These are phyloP conservation scores for Macroramphosus scolopax DNA, from an alignment of 2,797 vertebrate species.

Conservation along the genomic window DNA sequence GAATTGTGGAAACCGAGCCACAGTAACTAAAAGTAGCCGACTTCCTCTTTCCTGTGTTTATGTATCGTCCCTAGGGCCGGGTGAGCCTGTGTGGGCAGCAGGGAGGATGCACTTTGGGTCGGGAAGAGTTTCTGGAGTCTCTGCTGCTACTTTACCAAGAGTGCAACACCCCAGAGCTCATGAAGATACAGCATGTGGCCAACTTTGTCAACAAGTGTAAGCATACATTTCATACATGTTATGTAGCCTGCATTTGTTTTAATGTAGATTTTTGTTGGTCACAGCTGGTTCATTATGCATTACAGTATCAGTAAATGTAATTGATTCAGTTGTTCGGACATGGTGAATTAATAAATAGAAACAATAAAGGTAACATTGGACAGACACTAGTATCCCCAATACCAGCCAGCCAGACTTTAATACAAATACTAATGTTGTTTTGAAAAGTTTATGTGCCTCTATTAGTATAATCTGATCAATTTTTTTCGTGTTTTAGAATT, in stretches of 20 bases:
- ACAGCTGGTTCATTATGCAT: too few relatives aligned
- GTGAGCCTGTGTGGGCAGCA: conserved; percentile 71
- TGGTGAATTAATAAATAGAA: too few relatives aligned
- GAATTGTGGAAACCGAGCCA: background rate
- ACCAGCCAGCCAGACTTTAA: background rate
- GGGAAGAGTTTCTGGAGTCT: conserved; percentile 91
- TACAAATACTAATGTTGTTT: background rate
- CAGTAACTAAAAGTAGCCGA: conserved; percentile 1
- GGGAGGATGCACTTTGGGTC: conserved; percentile 83
- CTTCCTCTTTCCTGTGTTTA: conserved; percentile 31
- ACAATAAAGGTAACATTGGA: too few relatives aligned
- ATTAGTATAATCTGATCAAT: background rate
- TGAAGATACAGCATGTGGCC: conserved; percentile 89
- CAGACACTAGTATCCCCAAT: background rate
- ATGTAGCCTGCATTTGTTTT: too few relatives aligned
- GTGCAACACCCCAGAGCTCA: conserved; percentile 86
- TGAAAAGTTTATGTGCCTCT: background rate
- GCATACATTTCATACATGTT: conserved; percentile 27
- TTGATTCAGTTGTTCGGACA: too few relatives aligned
- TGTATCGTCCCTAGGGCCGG: conserved; percentile 53
- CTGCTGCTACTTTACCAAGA: conserved; percentile 90
- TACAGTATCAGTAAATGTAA: too few relatives aligned
- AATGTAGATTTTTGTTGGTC: too few relatives aligned
- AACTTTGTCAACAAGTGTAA: conserved; percentile 94
- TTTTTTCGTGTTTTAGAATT: background rate